Evolutionary conservation across 1,140 invertebrate genomes (phyloP), one percentile per base, ranked within the genome.

Genomic region (Kradibia gibbosae): DNA sequence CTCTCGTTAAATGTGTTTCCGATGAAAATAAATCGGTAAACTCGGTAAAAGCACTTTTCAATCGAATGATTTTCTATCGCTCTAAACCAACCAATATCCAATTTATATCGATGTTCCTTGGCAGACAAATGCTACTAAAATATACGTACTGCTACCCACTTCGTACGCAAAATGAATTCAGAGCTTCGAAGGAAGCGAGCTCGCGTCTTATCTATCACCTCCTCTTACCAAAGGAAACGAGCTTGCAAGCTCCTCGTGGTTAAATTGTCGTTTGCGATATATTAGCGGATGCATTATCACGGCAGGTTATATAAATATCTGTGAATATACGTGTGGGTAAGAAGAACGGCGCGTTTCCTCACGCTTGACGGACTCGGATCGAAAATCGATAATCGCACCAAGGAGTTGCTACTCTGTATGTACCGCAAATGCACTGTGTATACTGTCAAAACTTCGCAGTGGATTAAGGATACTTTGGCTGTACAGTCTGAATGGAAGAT

Each of bases 231-330:
- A 48, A 31, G 65, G 45, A 48, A 31, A 42, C 36, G 45, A 53
- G 72, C 42, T n/a, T 55, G 39, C 28, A 53, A 71, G 28, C n/a
- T 53, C 42, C 28, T 73, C 28, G 71, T 57, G 73, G 34, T 72
- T 62, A 77, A 82, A 77, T 82, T 28, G 39, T 60, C 48, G 62
- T 82, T 75, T 67, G 45, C 48, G 79, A 81, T 75, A 65, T 74
- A 65, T 80, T 80, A 80, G 71, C 71, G 79, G 45, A 11, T 53
- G 71, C 79, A 80, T 81, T 81, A 81, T 75, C 72, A 48, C 57
- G 60, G n/a, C 36, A 67, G 53, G 55, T 55, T 60, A n/a, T 28
- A 34, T 42, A 45, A 39, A 60, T 60, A 67, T 78, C 31, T 67
- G 25, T 39, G 55, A 7, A 25, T 28, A 48, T 48, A 28, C 17